Base-by-base conservation (phyloP, 2,113 vertebrate genomes). In the Anoplopoma fimbria region DNA sequence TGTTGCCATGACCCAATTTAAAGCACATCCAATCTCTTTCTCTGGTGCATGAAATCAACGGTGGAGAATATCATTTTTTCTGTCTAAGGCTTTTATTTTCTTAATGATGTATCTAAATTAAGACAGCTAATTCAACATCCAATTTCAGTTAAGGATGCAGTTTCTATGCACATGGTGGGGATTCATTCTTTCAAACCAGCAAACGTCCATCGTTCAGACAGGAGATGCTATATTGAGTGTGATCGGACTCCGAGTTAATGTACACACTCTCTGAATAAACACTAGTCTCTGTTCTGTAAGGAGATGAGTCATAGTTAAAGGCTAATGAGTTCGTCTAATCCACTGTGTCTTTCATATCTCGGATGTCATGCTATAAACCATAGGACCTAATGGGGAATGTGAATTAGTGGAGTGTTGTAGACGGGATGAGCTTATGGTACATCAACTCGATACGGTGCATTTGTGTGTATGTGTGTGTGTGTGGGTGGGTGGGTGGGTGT, bases 281-380 rank as follows among this genome's bases (percentile, higher is more conserved):
- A 31, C 73, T 19, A 19, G 7, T 42, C 45, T 34, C 65, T 36
- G 70, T 10, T 67, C 63, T 33, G 67, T 57, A 9, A 34, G 57
- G 58, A 53, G 75, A 80, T 68, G 81, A 84, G 78, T 82, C 81
- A 68, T 58, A 34, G 9, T 53, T 21, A 72, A 70, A 68, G 45
- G 25, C 58, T 80, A 85, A 83, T 68, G 74, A 85, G 80, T 81
- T 86, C 19, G 23, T 70, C 25, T 73, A 77, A 86, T 86, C 81
- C 71, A 29, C 69, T 55, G 77, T 60, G 77, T 42, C 83, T 76
- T 61, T 81, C 69, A 47, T 57, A 79, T 77, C 81, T 74, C 62
- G 67, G 53, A 73, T 62, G 63, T 49, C 63, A 67, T 33, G 51
- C 36, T 75, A n/a, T n/a, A 75, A 69, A 72, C 58, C 58, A 57